Conservation (phyloP, 1,140 invertebrate genomes). For the Rhagoletis pomonella region DNA sequence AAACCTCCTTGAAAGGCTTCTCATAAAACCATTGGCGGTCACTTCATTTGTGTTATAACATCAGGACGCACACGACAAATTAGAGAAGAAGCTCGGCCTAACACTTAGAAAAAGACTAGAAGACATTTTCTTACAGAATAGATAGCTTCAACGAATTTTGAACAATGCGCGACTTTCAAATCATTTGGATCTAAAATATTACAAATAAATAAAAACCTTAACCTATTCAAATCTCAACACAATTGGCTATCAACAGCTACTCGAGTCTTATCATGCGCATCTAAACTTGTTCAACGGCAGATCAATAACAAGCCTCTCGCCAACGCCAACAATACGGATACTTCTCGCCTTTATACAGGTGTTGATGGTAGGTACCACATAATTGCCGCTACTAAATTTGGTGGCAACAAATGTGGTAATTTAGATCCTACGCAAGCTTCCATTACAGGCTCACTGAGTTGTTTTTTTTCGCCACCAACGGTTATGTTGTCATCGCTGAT, state of each 20-base stretch:
- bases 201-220: neutral
- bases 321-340: neutral
- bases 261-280: neutral
- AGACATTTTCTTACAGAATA: too few relatives aligned
- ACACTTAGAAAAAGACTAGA: too few relatives aligned
- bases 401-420: neutral
- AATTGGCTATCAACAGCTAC: neutral
- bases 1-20: too few relatives aligned
- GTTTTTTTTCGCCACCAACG: neutral
- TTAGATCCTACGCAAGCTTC: neutral
- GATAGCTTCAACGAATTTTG: too few relatives aligned
- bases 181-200: neutral
- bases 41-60: too few relatives aligned
- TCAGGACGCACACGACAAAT: too few relatives aligned
- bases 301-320: neutral
- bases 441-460: too few relatives aligned
- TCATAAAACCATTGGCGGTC: too few relatives aligned
- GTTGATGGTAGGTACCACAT: conserved; percentile 5
- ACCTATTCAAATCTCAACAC: neutral
- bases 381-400: conserved; percentile 48
- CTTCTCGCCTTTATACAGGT: neutral
- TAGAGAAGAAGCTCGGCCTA: too few relatives aligned
- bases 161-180: too few relatives aligned
- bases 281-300: neutral
- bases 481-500: conserved; percentile 16